Evolutionary conservation across 2,113 vertebrate species (phyloP), one percentile per base, ranked within the genome.

Genomic region (Alethe diademata): DNA sequence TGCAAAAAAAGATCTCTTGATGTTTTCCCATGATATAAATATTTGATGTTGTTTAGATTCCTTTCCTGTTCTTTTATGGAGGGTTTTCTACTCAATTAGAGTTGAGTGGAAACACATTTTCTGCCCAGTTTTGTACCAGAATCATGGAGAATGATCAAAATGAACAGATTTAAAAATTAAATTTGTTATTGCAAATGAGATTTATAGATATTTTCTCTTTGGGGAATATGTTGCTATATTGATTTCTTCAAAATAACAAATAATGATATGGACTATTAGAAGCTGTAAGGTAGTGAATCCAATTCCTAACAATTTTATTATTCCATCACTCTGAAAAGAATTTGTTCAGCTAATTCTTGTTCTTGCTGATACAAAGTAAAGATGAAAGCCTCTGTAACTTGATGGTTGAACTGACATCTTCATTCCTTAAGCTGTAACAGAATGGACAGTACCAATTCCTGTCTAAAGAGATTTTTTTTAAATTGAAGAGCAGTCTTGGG

Each of bases 31-130:
- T 50, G 57, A 92, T 95, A 91, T 97, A 94, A 97, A 96, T 97
- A 96, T 97, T 97, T 98, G 88, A 97, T 96, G 88, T 72, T 96
- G 92, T 97, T 97, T 97, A 94, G 86, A 58, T 97, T 94, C 92
- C 48, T 95, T 93, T 90, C 60, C 78, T 94, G 45, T 94, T 84
- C 91, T 96, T 93, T 93, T 53, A 14, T 73, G 67, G 70, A 95
- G 62, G 23, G 12, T 88, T 89, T 84, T 96, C 92, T 81, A 70
- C 73, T 96, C 84, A 97, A 86, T 92, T 95, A 64, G 67, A 76
- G 64, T 85, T 92, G 81, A 64, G 91, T 85, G 60, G 78, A 95
- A 96, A 45, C 51, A 54, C 38, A 35, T 95, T 96, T 94, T 96
- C 96, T 94, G 88, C 82, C 73, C 45, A 50, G 58, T 79, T 48